These are phyloP conservation scores for Papilio protenor DNA, from an alignment of 2,888 invertebrate species.

Conservation along the genomic window DNA sequence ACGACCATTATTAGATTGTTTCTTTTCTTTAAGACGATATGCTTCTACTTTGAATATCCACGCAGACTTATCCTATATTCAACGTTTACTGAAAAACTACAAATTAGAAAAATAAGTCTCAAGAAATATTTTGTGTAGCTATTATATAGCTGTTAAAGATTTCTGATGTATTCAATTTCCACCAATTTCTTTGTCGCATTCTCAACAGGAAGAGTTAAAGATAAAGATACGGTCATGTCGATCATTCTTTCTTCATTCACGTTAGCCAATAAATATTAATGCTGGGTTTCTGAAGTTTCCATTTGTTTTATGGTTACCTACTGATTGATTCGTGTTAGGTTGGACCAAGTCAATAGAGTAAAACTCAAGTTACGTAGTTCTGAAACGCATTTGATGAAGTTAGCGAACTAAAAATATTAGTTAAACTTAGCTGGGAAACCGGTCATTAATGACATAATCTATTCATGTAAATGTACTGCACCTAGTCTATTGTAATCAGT, in stretches of 20 bases:
- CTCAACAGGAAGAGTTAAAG: too few species aligned
- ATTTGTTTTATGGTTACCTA: too few species aligned
- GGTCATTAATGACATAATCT: background rate
- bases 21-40: conserved; percentile 24
- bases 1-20: conserved; percentile 26
- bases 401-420: too few species aligned
- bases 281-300: too few species aligned
- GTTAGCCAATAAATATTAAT: background rate
- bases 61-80: background rate
- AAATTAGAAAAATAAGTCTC: background rate
- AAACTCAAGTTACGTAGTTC: too few species aligned
- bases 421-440: too few species aligned
- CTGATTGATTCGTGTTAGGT: too few species aligned
- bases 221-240: too few species aligned
- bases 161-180: background rate
- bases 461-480: background rate
- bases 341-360: too few species aligned
- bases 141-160: too few species aligned
- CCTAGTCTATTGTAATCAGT: background rate
- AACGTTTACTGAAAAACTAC: background rate
- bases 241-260: background rate
- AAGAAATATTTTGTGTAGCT: too few species aligned
- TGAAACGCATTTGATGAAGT: too few species aligned
- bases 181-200: background rate
- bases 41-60: conserved; percentile 13